Evolutionary conservation across 2,113 vertebrate species (phyloP), one percentile per base, ranked within the genome.

Genomic region (Trematomus loennbergii): DNA sequence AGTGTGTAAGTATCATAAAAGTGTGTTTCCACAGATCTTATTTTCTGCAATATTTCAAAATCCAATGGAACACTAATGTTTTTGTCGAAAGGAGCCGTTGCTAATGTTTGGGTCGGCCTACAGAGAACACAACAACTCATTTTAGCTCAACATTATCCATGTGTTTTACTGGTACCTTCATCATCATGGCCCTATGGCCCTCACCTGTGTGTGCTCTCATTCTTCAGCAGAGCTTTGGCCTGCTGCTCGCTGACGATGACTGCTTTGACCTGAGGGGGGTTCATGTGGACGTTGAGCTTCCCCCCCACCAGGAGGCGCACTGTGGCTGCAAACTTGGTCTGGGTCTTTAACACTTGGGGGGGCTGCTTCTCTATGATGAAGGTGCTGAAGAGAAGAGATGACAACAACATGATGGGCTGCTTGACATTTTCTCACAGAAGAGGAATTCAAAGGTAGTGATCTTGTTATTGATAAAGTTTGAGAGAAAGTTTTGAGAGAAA

Each of bases 301-400:
- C 97, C 97, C 0, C 97, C 97, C 54, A 99, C 97, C 89, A 98
- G 94, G 48, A 98, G 95, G 52, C 97, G 95, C 80, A 99, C 97
- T 0, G 97, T 98, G 73, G 98, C 97, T 1, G 98, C 97, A 36
- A 98, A 99, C 92, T 98, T 98, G 63, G 97, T 98, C 94, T 99
- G 97, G 0, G 98, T 99, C 94, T 98, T 99, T 88, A 99, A 92
- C 74, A 99, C 98, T 85, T 99, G 98, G 0, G 98, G 98, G 0
- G 98, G 97, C 94, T 99, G 98, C 92, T 98, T 99, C 93, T 99
- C 98, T 0, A 99, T 98, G 92, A 99, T 99, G 93, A 99, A 98
- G 9, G 97, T 98, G 87, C 97, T 99, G 71, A n/a, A 55, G 15
- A 71, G 17, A 52, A 54, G 9, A 61, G 20, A 15, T 12, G 1